These are phyloP conservation scores for Watsonalla binaria DNA, from an alignment of 2,888 invertebrate species.

Conservation along the genomic window DNA sequence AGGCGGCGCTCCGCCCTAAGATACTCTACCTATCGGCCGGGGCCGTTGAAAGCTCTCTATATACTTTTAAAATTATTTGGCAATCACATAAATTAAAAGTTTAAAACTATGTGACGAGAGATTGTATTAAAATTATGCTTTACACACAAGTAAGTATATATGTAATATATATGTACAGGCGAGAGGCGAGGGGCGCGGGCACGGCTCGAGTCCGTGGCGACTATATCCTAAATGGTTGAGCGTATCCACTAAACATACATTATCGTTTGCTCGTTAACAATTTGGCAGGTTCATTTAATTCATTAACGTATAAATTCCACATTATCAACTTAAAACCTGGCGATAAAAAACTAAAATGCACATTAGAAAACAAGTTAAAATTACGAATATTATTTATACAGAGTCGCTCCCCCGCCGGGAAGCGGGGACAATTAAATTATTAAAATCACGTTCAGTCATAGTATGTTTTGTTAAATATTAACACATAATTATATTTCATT, in stretches of 20 bases:
- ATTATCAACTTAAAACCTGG: slow-evolving; percentile 68
- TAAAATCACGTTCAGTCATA: slow-evolving; percentile 75
- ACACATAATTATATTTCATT: slow-evolving; percentile 74
- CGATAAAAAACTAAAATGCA: slow-evolving; percentile 75
- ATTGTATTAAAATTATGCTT: slow-evolving; percentile 77
- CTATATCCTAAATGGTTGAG: slow-evolving; percentile 74
- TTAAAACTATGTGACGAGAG: slow-evolving; percentile 78
- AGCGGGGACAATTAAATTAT: slow-evolving; percentile 67
- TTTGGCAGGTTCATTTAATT: slow-evolving; percentile 75
- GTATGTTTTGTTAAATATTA: slow-evolving; percentile 75
- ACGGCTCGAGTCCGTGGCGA: slow-evolving; percentile 24
- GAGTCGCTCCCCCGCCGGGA: slow-evolving; percentile 64
- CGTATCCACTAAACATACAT: slow-evolving; percentile 65
- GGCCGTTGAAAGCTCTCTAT: slow-evolving; percentile 62
- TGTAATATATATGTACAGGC: slow-evolving; percentile 42
- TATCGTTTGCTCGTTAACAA: slow-evolving; percentile 69
- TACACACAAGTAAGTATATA: slow-evolving; percentile 75
- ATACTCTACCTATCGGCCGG: slow-evolving; percentile 50
- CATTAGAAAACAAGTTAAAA: slow-evolving; percentile 74
- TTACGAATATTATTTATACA: slow-evolving; percentile 74
- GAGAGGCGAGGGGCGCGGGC: slow-evolving; percentile 58
- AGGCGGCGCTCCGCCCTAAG: slow-evolving; percentile 33
- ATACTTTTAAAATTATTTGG: slow-evolving; percentile 76
- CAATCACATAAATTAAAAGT: slow-evolving; percentile 77
- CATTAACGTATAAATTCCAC: slow-evolving; percentile 70